These are phyloP conservation scores for Platorchestia sp. DNA, from an alignment of 1,140 invertebrate species.

Conservation along the genomic window DNA sequence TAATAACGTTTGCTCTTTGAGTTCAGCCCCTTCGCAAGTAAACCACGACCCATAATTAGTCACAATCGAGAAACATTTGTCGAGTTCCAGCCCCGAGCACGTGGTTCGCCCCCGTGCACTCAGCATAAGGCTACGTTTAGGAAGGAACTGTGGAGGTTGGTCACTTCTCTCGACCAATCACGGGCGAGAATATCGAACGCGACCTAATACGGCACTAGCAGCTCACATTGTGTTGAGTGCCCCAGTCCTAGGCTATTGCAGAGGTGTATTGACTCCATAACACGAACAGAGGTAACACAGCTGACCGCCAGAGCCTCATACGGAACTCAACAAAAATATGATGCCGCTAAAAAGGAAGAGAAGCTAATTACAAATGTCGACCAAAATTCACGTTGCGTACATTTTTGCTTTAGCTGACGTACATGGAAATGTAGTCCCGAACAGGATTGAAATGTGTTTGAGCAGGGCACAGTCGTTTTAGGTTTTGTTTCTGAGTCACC, in stretches of 20 bases:
- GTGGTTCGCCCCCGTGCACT: not conserved
- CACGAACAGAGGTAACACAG: not conserved
- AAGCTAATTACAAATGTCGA: not conserved
- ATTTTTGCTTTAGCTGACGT: not conserved
- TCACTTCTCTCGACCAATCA: conserved; percentile 42
- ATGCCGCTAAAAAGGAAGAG: not conserved
- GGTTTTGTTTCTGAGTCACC: not conserved
- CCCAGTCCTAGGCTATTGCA: not conserved
- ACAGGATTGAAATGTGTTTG: not conserved
- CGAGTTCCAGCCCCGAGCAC: not conserved
- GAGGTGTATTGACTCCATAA: not conserved
- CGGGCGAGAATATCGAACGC: conserved; percentile 27
- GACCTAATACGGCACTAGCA: conserved; percentile 42
- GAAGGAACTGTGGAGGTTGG: conserved; percentile 35
- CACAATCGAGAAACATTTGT: not conserved
- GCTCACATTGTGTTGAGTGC: not conserved
- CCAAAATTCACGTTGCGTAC: not conserved
- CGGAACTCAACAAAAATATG: not conserved
- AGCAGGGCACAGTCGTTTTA: not conserved
- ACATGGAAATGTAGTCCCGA: not conserved
- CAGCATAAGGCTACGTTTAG: not conserved
- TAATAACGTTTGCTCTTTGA: no score
- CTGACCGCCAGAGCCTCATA: not conserved
- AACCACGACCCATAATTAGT: no score
- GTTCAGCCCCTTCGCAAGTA: no score